phyloP scores from a whole-genome alignment of 1,140 invertebrate species.

The Euschistus heros region DNA sequence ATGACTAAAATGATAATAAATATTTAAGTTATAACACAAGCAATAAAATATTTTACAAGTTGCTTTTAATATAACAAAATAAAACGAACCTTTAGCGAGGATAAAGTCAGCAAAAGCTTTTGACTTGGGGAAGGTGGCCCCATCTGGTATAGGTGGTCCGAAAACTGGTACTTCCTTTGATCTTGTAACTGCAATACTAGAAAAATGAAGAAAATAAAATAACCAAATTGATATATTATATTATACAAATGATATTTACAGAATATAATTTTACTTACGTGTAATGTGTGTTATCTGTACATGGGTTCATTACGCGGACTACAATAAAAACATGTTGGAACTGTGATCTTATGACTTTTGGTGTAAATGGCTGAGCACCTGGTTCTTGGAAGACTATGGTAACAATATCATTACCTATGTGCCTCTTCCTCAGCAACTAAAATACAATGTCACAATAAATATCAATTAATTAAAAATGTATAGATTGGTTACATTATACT shows the following conservation, averaged over 20 bases:
- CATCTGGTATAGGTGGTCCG: slow-evolving; percentile 81
- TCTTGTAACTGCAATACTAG: slow-evolving; percentile 80
- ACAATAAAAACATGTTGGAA: slow-evolving; percentile 98
- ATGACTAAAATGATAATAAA: slow-evolving; percentile 49
- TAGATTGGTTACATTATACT: neutral
- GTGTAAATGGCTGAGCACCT: slow-evolving; percentile 83
- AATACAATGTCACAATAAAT: slow-evolving; percentile 29
- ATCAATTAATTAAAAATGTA: neutral
- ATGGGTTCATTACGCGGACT: slow-evolving; percentile 78
- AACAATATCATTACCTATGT: slow-evolving; percentile 93
- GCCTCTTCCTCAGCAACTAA: slow-evolving; percentile 74
- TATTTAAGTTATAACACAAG: slow-evolving; percentile 10
- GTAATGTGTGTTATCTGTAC: slow-evolving; percentile 80
- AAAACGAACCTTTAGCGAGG: slow-evolving; percentile 64
- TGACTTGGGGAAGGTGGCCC: slow-evolving; percentile 74
- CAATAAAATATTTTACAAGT: neutral
- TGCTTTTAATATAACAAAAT: neutral
- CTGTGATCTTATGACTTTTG: slow-evolving; percentile 84
- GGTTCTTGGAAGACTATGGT: slow-evolving; percentile 96
- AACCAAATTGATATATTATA: neutral
- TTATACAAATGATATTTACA: slow-evolving; percentile 1
- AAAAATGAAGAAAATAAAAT: slow-evolving; percentile 23
- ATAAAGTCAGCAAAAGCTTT: slow-evolving; percentile 87
- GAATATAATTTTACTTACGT: slow-evolving; percentile 37
- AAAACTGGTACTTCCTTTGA: slow-evolving; percentile 94